Percentiles rank a stretch among this genome's conserved stretches.
Conservation (phyloP, 2,113 vertebrate species). For the Mormyrus iriodes region DNA sequence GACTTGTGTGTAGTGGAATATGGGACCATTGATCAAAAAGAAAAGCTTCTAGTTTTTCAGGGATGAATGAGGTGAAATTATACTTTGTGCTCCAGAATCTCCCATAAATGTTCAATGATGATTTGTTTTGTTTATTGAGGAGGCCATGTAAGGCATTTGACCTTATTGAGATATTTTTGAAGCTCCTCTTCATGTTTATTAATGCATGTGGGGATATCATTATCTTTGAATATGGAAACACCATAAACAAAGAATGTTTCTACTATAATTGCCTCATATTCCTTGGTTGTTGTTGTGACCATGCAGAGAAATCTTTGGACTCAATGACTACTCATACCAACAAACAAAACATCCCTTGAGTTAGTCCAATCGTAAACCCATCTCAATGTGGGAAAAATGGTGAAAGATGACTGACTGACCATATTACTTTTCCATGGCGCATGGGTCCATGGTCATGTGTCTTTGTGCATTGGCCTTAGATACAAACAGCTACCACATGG, state of each 20-base stretch:
- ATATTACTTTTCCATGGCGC: background rate
- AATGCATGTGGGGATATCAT: background rate
- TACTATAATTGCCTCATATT: background rate
- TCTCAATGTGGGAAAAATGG: background rate
- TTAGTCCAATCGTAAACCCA: background rate
- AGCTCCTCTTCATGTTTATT: background rate
- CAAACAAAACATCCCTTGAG: background rate
- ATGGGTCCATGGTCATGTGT: background rate
- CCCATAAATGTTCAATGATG: background rate
- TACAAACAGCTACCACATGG: background rate
- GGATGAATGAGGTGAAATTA: background rate
- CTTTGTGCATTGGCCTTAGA: background rate
- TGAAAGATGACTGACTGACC: background rate
- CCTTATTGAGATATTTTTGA: background rate
- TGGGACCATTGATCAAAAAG: background rate
- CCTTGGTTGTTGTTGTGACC: background rate
- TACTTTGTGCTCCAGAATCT: background rate
- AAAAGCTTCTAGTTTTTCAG: background rate
- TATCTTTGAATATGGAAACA: background rate
- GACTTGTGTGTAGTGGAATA: background rate
- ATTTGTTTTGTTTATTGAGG: background rate
- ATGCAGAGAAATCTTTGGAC: background rate
- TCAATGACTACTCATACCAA: background rate
- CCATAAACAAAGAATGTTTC: background rate
- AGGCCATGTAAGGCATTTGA: background rate